phyloP scores from a whole-genome alignment of 2,797 vertebrate genomes.

The Antrozous pallidus region DNA sequence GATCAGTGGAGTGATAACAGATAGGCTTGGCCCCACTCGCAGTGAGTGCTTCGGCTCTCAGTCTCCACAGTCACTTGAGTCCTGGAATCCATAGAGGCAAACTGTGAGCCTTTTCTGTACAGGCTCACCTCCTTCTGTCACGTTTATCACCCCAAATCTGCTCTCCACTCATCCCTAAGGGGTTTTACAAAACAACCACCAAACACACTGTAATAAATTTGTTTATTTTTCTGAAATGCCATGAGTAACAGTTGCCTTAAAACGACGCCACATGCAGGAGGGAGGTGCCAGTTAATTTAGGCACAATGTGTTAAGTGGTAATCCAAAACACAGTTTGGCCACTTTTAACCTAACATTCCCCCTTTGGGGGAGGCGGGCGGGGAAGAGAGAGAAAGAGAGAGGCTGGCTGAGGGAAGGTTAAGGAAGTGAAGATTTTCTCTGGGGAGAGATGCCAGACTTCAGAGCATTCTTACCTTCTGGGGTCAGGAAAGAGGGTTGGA shows the following conservation, averaged over 20 bases:
- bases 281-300: not conserved
- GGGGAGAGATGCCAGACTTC: not conserved
- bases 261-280: conserved; percentile 38
- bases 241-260: conserved; percentile 13
- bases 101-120: not conserved
- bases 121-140: not conserved
- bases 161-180: not conserved
- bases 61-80: not conserved
- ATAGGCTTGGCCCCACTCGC: not conserved
- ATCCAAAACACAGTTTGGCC: not conserved
- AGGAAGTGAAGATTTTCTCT: not conserved
- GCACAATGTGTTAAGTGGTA: not conserved
- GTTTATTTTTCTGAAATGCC: conserved; percentile 18
- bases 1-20: rapidly evolving
- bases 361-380: not conserved
- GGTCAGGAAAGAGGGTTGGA: not conserved
- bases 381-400: too few species aligned
- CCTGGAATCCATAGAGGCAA: not conserved
- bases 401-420: not conserved
- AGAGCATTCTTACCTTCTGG: not conserved
- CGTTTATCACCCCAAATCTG: not conserved
- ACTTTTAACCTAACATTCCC: not conserved
- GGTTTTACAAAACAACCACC: conserved; percentile 5
- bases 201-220: not conserved
- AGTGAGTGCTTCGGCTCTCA: not conserved